Evolutionary conservation across 2,888 invertebrate species (phyloP), one percentile per base, ranked within the genome.

Genomic region (Acholoe squamosa): DNA sequence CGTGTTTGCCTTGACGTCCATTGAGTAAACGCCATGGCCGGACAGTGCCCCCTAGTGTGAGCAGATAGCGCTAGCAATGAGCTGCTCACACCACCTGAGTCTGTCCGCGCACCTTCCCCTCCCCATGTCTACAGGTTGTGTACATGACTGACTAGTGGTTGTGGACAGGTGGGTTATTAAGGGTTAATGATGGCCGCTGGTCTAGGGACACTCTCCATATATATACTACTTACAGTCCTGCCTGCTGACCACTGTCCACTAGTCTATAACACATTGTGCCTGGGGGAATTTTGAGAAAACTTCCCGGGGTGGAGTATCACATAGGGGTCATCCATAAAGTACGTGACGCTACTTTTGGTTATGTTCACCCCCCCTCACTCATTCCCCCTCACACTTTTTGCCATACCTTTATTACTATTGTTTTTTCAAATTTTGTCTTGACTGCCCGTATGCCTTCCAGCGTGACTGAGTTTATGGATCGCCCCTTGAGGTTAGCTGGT

Each of bases 81-180:
- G 71, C 14, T 71, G 14, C 71, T 28, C 71, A 71, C 71, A 71
- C 71, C 71, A 71, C 71, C 71, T 71, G 71, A 71, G 71, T 16
- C 71, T 25, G 28, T 28, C 71, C 71, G 71, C 12, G 71, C 71
- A 71, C 28, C 71, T 71, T n/a, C n/a, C n/a, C 71, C 28, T 28
- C 3, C 14, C 71, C 71, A 25, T 14, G 71, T 22, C 61, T 19
- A n/a, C n/a, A 28, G 71, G 28, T 1, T 25, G 71, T 0, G 3
- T 7, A 71, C 28, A 71, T 71, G 71, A 71, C 12, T 28, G 28
- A 28, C 71, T 22, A 16, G 5, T 22, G 5, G 28, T 71, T 25
- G 61, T 19, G 61, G 25, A 28, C 28, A 71, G 71, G 14, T 28
- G 71, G 71, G 71, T 61, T 3, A 19, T 61, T 61, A 61, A 7